Evolutionary conservation across 1,140 invertebrate genomes (phyloP).

Genomic region (Cydia splendana): DNA sequence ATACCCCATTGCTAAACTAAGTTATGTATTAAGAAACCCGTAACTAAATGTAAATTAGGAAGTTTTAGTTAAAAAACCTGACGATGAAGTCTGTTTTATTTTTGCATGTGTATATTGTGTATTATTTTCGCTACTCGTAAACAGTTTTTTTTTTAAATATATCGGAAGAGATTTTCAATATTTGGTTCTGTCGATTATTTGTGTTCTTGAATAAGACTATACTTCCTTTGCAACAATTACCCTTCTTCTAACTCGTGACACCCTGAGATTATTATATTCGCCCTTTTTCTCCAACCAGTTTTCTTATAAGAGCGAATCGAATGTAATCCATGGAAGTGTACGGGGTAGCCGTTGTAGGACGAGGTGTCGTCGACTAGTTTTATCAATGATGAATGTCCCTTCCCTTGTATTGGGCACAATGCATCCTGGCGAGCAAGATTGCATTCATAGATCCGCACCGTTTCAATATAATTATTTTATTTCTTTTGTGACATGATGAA

Average conservation of each 20-base stretch:
- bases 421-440: neutral
- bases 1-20: too few species aligned
- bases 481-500: constrained; percentile 6
- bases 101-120: too few species aligned
- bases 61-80: too few species aligned
- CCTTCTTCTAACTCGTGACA: neutral
- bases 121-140: too few species aligned
- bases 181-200: too few species aligned
- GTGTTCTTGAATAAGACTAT: too few species aligned
- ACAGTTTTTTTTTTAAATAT: too few species aligned
- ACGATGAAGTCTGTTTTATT: too few species aligned
- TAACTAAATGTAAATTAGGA: too few species aligned
- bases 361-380: constrained; percentile 61
- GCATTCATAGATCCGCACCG: constrained; percentile 9
- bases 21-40: too few species aligned
- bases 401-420: constrained; percentile 3
- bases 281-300: constrained; percentile 12
- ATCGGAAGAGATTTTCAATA: too few species aligned
- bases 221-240: neutral
- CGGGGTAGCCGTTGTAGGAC: constrained; percentile 39
- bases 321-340: neutral
- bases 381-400: constrained; percentile 62
- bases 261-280: neutral
- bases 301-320: constrained; percentile 8
- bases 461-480: neutral